These are phyloP conservation scores for Phrynosoma platyrhinos DNA, from an alignment of 2,113 vertebrate genomes.

Conservation along the genomic window DNA sequence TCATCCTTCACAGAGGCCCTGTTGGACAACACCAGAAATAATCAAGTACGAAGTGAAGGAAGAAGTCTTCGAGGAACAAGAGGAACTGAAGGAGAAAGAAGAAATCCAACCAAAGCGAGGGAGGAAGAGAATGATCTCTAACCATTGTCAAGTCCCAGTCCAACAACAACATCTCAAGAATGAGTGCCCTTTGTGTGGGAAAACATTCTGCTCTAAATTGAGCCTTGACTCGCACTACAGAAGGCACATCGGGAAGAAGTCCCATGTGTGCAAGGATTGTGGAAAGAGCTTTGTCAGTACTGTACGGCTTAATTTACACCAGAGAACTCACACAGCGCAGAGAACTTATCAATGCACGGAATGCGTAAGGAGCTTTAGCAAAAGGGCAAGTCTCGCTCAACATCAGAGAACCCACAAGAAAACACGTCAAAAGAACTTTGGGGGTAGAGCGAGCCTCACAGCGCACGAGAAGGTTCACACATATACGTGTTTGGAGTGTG, in stretches of 20 bases:
- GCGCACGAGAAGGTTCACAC: background rate
- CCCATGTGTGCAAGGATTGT: background rate
- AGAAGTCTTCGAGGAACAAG: background rate
- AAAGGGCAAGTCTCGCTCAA: background rate
- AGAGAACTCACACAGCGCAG: background rate
- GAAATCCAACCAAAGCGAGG: background rate
- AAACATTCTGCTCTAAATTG: background rate
- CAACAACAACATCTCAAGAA: background rate
- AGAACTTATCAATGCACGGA: background rate
- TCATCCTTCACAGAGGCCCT: background rate
- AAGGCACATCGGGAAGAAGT: background rate
- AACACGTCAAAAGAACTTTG: background rate
- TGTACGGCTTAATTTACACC: background rate
- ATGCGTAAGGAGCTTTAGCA: background rate
- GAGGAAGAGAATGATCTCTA: background rate
- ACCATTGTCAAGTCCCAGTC: too few species aligned
- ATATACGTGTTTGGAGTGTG: too few species aligned
- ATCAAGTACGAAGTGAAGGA: background rate
- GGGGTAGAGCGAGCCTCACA: background rate
- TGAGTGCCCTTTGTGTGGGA: background rate
- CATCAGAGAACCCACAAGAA: background rate
- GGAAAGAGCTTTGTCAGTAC: background rate
- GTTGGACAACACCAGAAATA: background rate
- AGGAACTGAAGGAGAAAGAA: background rate
- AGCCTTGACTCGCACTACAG: background rate